These are phyloP conservation scores for Pardosa pseudoannulata DNA, from an alignment of 2,888 invertebrate genomes.

Conservation along the genomic window DNA sequence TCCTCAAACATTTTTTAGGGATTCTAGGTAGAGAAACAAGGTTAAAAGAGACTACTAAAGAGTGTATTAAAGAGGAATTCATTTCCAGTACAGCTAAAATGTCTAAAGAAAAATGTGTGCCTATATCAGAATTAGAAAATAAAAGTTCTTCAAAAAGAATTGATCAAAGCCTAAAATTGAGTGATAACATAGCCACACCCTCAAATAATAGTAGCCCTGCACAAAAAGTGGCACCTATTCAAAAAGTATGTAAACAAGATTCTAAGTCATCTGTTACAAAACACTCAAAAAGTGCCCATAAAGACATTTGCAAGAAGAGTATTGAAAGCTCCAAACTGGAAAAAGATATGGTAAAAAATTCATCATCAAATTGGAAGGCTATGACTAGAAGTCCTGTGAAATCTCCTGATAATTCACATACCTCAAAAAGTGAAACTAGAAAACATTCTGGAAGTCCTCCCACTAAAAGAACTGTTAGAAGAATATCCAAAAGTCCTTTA, in stretches of 20 bases:
- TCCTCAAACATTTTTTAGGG: not conserved
- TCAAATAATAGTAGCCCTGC: not conserved
- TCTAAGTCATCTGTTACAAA: not conserved
- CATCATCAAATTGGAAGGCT: not conserved
- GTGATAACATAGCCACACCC: not conserved
- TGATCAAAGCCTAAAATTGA: no score
- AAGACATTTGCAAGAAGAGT: not conserved
- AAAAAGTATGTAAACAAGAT: not conserved
- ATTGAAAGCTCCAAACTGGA: not conserved
- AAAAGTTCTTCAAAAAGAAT: not conserved
- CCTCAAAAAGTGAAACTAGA: not conserved
- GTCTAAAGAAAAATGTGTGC: not conserved
- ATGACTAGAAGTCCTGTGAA: slow-evolving; percentile 1
- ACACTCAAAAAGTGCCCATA: not conserved
- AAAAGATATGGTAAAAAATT: not conserved
- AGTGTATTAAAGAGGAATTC: not conserved
- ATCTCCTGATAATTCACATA: not conserved
- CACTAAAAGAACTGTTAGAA: slow-evolving; percentile 13
- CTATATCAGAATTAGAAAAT: not conserved
- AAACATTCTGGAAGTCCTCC: no score
- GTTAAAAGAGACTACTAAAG: not conserved
- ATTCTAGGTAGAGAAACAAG: not conserved
- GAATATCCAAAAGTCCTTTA: not conserved
- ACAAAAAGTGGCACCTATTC: not conserved
- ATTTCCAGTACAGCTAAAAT: not conserved